Percentiles rank a stretch among this genome's conserved stretches.
Evolutionary conservation across 2,113 vertebrate genomes (phyloP).

Genomic region (Heterotis niloticus): DNA sequence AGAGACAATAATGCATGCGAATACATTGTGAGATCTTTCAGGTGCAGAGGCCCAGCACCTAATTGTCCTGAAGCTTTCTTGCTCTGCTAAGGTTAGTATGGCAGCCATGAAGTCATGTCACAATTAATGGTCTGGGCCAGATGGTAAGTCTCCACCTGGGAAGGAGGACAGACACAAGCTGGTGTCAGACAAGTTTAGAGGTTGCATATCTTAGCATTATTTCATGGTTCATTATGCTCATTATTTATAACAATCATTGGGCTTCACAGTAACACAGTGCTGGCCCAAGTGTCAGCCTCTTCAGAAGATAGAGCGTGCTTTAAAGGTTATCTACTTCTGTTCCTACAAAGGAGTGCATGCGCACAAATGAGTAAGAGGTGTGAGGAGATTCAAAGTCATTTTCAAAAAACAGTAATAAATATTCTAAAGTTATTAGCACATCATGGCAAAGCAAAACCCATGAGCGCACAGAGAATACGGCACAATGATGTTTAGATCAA

Average conservation of each 20-base stretch:
- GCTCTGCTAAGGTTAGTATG: too few species aligned
- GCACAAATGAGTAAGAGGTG: neutral
- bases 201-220: conserved; percentile 6
- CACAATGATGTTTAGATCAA: too few species aligned
- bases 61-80: too few species aligned
- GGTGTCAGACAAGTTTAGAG: neutral
- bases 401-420: neutral
- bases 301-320: neutral
- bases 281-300: neutral
- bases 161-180: neutral
- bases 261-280: neutral
- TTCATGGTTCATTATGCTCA: neutral
- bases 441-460: neutral
- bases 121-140: neutral
- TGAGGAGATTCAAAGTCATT: neutral
- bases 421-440: neutral
- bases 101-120: neutral
- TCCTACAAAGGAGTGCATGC: neutral
- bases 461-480: too few species aligned
- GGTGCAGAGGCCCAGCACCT: too few species aligned
- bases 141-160: neutral
- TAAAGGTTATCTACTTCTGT: neutral
- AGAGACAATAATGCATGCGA: too few species aligned
- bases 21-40: too few species aligned
- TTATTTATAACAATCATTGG: neutral